Conservation (phyloP, 37 sponge, comb jelly and placozoan species). For the Chondrilla cf. caribensis region DNA sequence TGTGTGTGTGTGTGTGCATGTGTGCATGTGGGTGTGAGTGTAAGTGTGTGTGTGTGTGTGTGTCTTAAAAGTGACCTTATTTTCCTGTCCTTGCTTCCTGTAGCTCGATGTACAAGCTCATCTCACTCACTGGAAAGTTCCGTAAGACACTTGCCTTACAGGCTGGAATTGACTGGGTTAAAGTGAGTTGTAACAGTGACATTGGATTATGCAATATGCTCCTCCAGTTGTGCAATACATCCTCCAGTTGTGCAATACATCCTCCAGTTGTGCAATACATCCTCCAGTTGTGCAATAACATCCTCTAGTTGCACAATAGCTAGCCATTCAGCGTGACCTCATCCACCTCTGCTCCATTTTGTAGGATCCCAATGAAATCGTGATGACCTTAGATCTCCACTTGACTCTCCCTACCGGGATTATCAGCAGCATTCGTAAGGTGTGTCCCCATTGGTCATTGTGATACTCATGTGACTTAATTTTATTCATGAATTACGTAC, state of each 20-base stretch:
- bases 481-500: no score
- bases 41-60: no score
- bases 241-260: background rate
- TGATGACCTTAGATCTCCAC: slow-evolving; percentile 78
- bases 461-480: no score
- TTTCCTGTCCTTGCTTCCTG: background rate
- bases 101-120: slow-evolving; percentile 26
- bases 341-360: background rate
- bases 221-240: no score
- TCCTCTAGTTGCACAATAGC: background rate
- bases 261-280: background rate
- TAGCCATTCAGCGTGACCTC: background rate
- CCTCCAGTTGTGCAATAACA: no score
- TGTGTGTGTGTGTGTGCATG: no score
- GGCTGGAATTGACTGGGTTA: slow-evolving; percentile 59
- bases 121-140: slow-evolving; percentile 36
- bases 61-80: no score
- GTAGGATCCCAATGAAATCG: slow-evolving; percentile 57
- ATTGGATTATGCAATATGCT: no score
- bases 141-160: slow-evolving; percentile 61
- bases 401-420: slow-evolving; percentile 58
- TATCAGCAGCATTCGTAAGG: slow-evolving; percentile 47
- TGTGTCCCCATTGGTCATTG: no score
- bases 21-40: no score
- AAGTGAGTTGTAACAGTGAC: slow-evolving; percentile 27